phyloP scores from a whole-genome alignment of 2,797 vertebrate genomes.

The Anabacerthia variegaticeps region DNA sequence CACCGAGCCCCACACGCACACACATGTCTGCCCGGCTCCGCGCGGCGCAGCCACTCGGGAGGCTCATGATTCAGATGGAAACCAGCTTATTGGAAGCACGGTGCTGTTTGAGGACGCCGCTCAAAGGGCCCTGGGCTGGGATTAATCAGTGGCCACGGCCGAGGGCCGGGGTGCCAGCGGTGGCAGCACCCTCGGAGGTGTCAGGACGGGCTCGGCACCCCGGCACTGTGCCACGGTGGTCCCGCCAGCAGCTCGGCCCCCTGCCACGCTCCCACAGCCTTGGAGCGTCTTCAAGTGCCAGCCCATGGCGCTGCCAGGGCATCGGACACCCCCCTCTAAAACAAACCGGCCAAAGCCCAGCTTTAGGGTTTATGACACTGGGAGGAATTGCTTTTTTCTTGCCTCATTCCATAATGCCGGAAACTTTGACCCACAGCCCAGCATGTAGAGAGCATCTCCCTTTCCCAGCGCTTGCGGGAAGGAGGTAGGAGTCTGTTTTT shows the following conservation, averaged over 20 bases:
- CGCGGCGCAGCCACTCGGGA: not conserved
- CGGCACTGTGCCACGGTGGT: not conserved
- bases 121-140: not conserved
- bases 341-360: not conserved
- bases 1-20: conserved; percentile 64
- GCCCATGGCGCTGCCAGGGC: not conserved
- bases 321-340: not conserved
- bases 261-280: not conserved
- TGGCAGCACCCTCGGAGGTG: not conserved
- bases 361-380: not conserved
- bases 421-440: not conserved
- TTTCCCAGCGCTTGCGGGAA: not conserved
- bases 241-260: not conserved
- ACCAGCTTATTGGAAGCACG: not conserved
- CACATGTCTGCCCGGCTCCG: conserved; percentile 49
- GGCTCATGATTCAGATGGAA: not conserved
- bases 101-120: not conserved
- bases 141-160: not conserved
- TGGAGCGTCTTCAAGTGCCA: not conserved
- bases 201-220: not conserved
- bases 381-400: not conserved
- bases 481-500: conserved; percentile 8
- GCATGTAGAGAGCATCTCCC: not conserved
- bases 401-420: not conserved
- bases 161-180: not conserved